Conservation (phyloP, 2,113 vertebrate species). For the Stomatorhinus ivindoensis region DNA sequence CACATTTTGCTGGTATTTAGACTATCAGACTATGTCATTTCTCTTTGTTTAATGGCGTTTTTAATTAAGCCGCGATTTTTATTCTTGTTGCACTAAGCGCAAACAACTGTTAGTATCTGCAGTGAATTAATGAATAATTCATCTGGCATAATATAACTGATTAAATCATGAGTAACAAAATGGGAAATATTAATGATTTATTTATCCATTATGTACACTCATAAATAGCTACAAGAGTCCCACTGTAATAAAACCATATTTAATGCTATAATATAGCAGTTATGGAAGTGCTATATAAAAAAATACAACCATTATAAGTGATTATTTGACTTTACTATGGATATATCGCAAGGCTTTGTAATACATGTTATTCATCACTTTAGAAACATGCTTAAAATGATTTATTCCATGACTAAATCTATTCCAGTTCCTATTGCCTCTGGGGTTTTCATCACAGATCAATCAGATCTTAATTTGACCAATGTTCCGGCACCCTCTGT, state of each 20-base stretch:
- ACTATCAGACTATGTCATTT: slow-evolving; percentile 18
- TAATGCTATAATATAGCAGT: background rate
- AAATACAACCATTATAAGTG: background rate
- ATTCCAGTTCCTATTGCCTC: background rate
- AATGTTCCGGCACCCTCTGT: background rate
- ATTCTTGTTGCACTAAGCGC: slow-evolving; percentile 21
- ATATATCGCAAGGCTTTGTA: background rate
- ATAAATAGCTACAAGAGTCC: background rate
- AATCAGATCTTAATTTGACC: background rate
- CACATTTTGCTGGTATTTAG: slow-evolving; percentile 6
- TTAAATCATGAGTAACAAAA: background rate
- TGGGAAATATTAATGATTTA: background rate
- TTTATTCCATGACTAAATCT: background rate
- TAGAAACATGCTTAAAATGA: background rate
- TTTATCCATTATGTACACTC: background rate
- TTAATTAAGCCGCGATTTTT: slow-evolving; percentile 24
- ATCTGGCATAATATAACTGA: background rate
- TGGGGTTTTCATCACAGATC: background rate
- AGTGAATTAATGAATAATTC: background rate
- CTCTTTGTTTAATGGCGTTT: slow-evolving; percentile 10
- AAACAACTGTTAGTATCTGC: slow-evolving; percentile 12
- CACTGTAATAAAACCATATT: slow-evolving; percentile 6
- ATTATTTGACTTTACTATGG: background rate
- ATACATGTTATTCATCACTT: background rate
- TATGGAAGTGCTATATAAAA: background rate